Evolutionary conservation across 2,888 invertebrate species (phyloP).

Genomic region (Koerneria pararmatus): DNA sequence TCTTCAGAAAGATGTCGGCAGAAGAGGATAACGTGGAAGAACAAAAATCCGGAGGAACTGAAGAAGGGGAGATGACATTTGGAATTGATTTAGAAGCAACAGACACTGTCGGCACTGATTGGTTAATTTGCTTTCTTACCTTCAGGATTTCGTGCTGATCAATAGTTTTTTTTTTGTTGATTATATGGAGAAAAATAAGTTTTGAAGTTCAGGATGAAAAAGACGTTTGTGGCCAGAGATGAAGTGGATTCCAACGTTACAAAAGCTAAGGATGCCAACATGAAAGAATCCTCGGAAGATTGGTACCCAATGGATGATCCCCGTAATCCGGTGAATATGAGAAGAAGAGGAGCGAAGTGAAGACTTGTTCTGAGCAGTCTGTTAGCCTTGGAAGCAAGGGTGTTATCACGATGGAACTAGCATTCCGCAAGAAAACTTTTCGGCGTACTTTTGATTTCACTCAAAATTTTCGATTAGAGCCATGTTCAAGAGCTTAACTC

Average conservation of each 20-base stretch:
- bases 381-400: no score
- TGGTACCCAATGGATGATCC: constrained; percentile 97
- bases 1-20: no score
- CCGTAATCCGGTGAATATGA: constrained; percentile 84
- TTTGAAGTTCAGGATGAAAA: constrained; percentile 32
- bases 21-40: constrained; percentile 22
- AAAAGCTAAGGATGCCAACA: constrained; percentile 66
- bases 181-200: neutral
- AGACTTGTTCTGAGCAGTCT: no score
- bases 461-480: no score
- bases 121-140: constrained; percentile 23
- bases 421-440: no score
- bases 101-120: constrained; percentile 44
- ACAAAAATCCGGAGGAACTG: neutral
- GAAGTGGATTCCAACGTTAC: constrained; percentile 41
- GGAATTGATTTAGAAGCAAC: constrained; percentile 61
- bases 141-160: neutral
- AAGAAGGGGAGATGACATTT: constrained; percentile 46
- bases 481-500: no score
- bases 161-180: neutral
- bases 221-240: constrained; percentile 51
- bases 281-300: constrained; percentile 75
- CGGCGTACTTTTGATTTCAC: no score
- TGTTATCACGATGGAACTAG: no score
- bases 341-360: constrained; percentile 73